Conservation (phyloP, 1,140 invertebrate genomes). For the Cherax destructor region DNA sequence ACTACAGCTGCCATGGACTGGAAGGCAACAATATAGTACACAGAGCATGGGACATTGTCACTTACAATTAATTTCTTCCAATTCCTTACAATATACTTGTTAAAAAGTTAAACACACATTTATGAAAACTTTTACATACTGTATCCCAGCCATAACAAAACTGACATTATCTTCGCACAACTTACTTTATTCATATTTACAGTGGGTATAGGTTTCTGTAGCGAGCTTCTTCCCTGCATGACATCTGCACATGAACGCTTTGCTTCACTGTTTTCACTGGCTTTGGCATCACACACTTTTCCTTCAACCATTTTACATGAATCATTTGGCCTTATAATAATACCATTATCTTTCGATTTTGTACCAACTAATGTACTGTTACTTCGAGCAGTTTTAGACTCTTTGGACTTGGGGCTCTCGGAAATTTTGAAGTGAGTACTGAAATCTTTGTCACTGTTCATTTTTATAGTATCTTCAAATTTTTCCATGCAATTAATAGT, state of each 20-base stretch:
- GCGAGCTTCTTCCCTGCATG: slow-evolving; percentile 26
- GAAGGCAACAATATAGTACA: no score
- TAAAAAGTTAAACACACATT: no score
- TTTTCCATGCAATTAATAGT: not conserved
- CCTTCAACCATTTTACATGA: slow-evolving; percentile 3
- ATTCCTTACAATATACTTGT: no score
- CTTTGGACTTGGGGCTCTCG: slow-evolving; percentile 25
- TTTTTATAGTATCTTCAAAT: not conserved
- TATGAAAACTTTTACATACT: no score
- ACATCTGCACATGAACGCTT: slow-evolving; percentile 41
- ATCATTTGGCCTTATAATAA: slow-evolving; percentile 10
- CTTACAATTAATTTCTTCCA: no score
- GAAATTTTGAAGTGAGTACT: not conserved
- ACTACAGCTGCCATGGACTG: no score
- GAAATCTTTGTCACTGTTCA: not conserved
- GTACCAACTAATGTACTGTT: not conserved
- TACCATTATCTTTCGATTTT: slow-evolving; percentile 10
- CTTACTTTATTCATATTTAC: slow-evolving; percentile 68
- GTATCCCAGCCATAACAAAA: not conserved
- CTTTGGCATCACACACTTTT: slow-evolving; percentile 1
- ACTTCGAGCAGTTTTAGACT: slow-evolving; percentile 2
- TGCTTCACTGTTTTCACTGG: slow-evolving; percentile 8
- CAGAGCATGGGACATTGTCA: no score
- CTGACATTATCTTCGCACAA: not conserved
- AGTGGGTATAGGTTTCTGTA: slow-evolving; percentile 50